phyloP scores from a whole-genome alignment of 2,888 invertebrate species.

The Pseudanteris insignis region DNA sequence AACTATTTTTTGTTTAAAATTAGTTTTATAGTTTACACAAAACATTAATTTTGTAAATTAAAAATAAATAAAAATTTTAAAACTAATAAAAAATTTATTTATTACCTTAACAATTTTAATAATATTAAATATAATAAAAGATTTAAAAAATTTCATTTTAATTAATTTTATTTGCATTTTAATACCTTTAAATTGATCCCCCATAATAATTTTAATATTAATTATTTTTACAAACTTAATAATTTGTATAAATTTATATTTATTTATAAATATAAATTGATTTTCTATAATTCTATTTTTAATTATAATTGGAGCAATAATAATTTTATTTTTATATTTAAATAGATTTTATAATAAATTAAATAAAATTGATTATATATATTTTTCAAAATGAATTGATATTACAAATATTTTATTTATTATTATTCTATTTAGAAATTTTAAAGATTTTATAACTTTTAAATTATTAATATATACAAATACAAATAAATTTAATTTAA shows the following conservation, averaged over 20 bases:
- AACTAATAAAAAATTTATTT: constrained; percentile 65
- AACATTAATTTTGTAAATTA: not conserved
- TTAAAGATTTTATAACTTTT: too few relatives aligned
- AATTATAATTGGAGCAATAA: constrained; percentile 73
- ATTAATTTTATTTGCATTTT: constrained; percentile 1
- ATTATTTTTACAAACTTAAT: constrained; percentile 68
- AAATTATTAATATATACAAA: too few relatives aligned
- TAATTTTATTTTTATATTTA: constrained; percentile 75
- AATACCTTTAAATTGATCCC: constrained; percentile 5
- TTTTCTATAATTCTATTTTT: constrained; percentile 73
- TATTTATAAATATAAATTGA: constrained; percentile 68
- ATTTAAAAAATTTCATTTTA: constrained; percentile 1
- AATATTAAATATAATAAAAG: constrained; percentile 68
- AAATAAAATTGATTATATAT: too few relatives aligned
- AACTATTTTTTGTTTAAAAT: constrained; percentile 70
- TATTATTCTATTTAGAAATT: too few relatives aligned
- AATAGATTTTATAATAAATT: too few relatives aligned
- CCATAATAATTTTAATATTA: constrained; percentile 62
- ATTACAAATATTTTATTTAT: too few relatives aligned
- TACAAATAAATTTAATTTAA: too few relatives aligned
- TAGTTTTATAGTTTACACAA: not conserved
- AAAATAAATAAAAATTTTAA: not conserved
- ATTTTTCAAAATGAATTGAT: too few relatives aligned
- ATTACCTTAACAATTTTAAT: constrained; percentile 68
- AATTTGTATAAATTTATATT: constrained; percentile 66